A percentile compares a stretch with the other conserved stretches of the same genome.
Conservation (phyloP, 2,113 vertebrate species). For the Calonectris borealis region DNA sequence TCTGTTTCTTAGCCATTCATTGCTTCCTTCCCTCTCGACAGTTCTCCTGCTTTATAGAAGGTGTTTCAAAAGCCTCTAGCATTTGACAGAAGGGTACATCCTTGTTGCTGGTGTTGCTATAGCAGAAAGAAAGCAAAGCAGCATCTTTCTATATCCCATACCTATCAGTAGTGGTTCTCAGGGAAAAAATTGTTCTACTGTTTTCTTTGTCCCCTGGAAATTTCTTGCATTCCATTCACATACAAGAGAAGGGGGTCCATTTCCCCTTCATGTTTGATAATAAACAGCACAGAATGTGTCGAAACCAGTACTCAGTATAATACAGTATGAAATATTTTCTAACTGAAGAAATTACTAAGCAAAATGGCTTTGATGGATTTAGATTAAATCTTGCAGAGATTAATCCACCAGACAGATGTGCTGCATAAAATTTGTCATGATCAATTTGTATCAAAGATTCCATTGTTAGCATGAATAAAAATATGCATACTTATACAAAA, state of each 20-base stretch:
- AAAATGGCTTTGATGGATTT: constrained; percentile 42
- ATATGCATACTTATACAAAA: constrained; percentile 20
- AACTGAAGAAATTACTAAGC: constrained; percentile 18
- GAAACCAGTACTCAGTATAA: neutral
- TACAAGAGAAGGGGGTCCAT: neutral
- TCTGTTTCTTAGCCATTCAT: neutral
- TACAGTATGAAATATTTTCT: neutral
- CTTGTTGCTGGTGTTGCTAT: neutral
- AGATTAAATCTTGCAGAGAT: constrained; percentile 49
- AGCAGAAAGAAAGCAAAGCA: neutral
- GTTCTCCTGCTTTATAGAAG: neutral
- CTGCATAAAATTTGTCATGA: constrained; percentile 47
- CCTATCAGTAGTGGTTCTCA: neutral
- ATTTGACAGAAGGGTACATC: neutral
- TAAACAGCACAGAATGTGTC: neutral
- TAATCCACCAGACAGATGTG: constrained; percentile 13
- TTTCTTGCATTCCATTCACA: neutral
- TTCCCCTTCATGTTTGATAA: neutral
- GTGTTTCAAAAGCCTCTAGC: neutral
- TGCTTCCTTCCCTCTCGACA: neutral
- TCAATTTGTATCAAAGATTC: constrained; percentile 37
- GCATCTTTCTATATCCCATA: neutral
- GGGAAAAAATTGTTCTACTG: neutral
- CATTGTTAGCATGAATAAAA: constrained; percentile 25
- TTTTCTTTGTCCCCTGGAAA: neutral